A percentile compares a stretch with the other conserved stretches of the same genome.
Evolutionary conservation across 2,888 invertebrate genomes (phyloP).

Genomic region (Drosophila kambysellisi): DNA sequence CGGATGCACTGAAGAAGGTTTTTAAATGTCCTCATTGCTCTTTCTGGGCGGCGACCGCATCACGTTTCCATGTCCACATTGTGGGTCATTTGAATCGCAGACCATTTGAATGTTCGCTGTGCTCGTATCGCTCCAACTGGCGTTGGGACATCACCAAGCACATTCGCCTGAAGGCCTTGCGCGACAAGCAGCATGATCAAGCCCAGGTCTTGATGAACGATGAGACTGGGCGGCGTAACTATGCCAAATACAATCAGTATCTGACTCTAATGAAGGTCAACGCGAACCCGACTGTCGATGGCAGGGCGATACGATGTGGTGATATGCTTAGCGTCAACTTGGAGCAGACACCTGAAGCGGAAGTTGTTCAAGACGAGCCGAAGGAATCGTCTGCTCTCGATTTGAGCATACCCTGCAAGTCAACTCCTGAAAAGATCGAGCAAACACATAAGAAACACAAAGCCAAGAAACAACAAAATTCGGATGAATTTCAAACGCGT

Average conservation of each 20-base stretch:
- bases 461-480: conserved; percentile 4
- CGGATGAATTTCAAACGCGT: not conserved
- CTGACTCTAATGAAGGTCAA: conserved; percentile 89
- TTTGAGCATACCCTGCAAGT: conserved; percentile 29
- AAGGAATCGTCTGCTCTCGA: conserved; percentile 30
- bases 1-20: conserved; percentile 90
- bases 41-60: conserved; percentile 97
- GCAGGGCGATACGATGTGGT: conserved; percentile 84
- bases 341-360: conserved; percentile 18
- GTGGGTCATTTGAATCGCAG: conserved; percentile 96
- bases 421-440: not conserved
- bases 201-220: conserved; percentile 95
- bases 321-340: conserved; percentile 64
- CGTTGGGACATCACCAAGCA: conserved; percentile 98
- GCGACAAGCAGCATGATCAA: conserved; percentile 92
- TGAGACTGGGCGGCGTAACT: conserved; percentile 95
- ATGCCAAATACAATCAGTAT: conserved; percentile 96
- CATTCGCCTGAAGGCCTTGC: conserved; percentile 94
- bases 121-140: conserved; percentile 97
- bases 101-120: conserved; percentile 97
- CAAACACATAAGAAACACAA: conserved; percentile 2
- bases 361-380: not conserved
- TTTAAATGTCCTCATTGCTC: conserved; percentile 97
- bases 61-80: conserved; percentile 96
- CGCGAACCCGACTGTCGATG: conserved; percentile 85